phyloP scores from a whole-genome alignment of 2,888 invertebrate genomes.

The Polydrusus cervinus region DNA sequence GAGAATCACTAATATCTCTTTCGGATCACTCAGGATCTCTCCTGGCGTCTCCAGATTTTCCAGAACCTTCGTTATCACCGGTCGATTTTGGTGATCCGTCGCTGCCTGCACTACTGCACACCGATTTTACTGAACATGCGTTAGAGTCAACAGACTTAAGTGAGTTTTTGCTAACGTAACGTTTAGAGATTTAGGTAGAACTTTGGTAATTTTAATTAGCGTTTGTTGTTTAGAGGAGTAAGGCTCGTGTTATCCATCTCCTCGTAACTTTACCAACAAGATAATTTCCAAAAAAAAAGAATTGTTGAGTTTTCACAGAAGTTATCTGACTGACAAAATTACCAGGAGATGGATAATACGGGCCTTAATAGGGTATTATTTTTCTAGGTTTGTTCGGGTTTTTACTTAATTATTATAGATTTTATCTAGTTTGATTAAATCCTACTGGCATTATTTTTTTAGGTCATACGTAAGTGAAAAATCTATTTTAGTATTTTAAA shows the following conservation, averaged over 20 bases:
- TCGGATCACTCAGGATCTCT: slow-evolving; percentile 71
- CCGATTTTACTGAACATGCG: slow-evolving; percentile 68
- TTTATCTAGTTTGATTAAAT: too few relatives aligned
- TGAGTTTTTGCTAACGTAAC: slow-evolving; percentile 69
- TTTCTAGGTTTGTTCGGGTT: background rate
- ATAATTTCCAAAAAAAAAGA: too few relatives aligned
- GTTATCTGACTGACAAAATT: too few relatives aligned
- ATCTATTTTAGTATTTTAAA: too few relatives aligned
- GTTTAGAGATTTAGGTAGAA: slow-evolving; percentile 31
- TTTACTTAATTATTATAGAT: too few relatives aligned
- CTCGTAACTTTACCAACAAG: too few relatives aligned
- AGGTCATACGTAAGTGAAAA: too few relatives aligned
- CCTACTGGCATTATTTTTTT: too few relatives aligned
- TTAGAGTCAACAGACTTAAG: slow-evolving; percentile 68
- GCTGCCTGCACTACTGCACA: slow-evolving; percentile 66
- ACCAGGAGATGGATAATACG: too few relatives aligned
- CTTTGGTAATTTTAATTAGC: slow-evolving; percentile 33
- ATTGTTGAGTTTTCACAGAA: too few relatives aligned
- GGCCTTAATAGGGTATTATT: slow-evolving; percentile 7
- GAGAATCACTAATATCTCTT: slow-evolving; percentile 67
- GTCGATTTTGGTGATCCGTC: slow-evolving; percentile 72
- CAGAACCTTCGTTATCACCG: slow-evolving; percentile 75
- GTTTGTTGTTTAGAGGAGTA: slow-evolving; percentile 24
- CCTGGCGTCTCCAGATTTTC: slow-evolving; percentile 71
- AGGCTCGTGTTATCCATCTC: too few relatives aligned